Evolutionary conservation across 92 coral and sea anemone species (phyloP), one percentile per base, ranked within the genome.

Genomic region (Phymanthus crucifer): DNA sequence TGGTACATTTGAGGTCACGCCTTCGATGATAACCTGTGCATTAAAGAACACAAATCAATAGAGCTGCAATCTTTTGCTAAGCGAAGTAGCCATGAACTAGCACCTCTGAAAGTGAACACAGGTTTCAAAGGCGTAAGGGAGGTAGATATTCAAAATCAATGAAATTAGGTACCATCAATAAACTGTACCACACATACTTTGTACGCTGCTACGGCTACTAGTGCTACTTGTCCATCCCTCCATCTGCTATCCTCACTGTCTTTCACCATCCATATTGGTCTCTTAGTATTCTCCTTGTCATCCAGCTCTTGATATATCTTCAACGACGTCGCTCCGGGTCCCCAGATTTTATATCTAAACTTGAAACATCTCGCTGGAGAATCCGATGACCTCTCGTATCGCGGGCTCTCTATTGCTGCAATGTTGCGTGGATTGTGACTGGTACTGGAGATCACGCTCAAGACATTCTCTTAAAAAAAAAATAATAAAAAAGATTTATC

Each of bases 171-270:
- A 1, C 57, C 14, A 3, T 19, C 19, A 12, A 12, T 19, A 0
- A 17, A 12, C 46, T 32, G 4, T 57, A 27, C 10, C 13, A 52
- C 61, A 32, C 73, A 40, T 46, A 89, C 93, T 85, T 84, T 74
- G 46, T 83, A 87, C 26, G 64, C 66, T 17, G 77, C 58, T 37
- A 80, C 75, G 14, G 86, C 66, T 73, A 83, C 69, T 23, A 90
- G 70, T 2, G 87, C 47, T 24, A 80, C 87, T 67, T 90, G 85
- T 45, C 93, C 93, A 46, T 76, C 85, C 38, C 79, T 79, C 93
- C 93, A 90, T 47, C 37, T 17, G 19, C 71, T n/a, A 2, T 58
- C 33, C 26, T 32, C 61, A 32, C 12, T 64, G 23, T 47, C 76
- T 3, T 90, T 80, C 23, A 45, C 79, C 35, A 14, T 75, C 93